These are phyloP conservation scores for Glyptemys insculpta DNA, from an alignment of 2,797 vertebrate genomes.

Conservation along the genomic window DNA sequence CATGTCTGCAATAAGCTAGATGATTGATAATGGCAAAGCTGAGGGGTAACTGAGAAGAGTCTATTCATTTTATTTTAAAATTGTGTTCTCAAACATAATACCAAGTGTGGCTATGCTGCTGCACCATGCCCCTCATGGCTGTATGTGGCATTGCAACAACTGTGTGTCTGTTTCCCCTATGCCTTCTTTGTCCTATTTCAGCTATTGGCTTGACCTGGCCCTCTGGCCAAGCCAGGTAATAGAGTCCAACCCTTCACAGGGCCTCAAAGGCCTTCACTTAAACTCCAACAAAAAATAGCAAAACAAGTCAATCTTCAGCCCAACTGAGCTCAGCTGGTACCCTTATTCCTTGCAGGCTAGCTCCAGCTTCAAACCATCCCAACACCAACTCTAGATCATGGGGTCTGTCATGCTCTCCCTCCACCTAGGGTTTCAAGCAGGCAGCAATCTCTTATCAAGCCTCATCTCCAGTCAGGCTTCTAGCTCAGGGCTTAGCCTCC, in stretches of 20 bases:
- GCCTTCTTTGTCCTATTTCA: not conserved
- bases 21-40: not conserved
- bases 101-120: not conserved
- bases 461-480: not conserved
- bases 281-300: not conserved
- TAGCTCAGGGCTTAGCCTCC: not conserved
- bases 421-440: not conserved
- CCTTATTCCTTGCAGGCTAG: not conserved
- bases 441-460: not conserved
- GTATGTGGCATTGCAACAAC: not conserved
- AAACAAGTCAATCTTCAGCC: not conserved
- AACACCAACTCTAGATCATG: not conserved
- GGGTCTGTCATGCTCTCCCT: not conserved
- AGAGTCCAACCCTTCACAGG: not conserved
- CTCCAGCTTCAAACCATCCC: not conserved
- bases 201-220: not conserved
- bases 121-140: not conserved
- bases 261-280: not conserved
- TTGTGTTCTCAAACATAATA: not conserved
- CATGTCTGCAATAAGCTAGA: not conserved
- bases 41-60: not conserved
- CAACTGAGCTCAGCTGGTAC: not conserved
- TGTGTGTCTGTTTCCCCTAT: not conserved
- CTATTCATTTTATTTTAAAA: not conserved
- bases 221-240: not conserved